phyloP scores from a whole-genome alignment of 1,140 invertebrate genomes.

The Acyrthosiphon pisum region DNA sequence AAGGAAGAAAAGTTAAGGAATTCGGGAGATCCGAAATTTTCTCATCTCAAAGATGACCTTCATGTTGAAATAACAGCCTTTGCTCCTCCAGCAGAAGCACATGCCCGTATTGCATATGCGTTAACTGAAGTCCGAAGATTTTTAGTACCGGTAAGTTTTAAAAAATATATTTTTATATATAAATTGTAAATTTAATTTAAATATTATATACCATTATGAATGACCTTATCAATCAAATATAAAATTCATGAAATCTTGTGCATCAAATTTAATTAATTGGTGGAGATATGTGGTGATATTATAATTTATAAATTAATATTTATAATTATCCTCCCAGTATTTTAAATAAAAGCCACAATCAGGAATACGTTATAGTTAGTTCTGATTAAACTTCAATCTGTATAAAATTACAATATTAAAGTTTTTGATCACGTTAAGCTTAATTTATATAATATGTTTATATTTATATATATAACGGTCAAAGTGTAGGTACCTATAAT shows the following conservation, averaged over 20 bases:
- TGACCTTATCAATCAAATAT: neutral
- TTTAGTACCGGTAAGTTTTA: constrained; percentile 72
- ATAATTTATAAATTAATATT: neutral
- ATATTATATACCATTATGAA: neutral
- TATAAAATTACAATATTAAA: neutral
- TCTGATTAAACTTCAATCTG: neutral
- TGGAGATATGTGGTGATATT: neutral
- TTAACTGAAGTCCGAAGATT: constrained; percentile 79
- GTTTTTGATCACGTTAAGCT: neutral
- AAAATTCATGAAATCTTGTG: neutral
- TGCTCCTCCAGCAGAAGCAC: constrained; percentile 85
- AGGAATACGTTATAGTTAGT: neutral
- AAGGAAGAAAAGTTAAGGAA: constrained; percentile 85
- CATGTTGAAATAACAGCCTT: constrained; percentile 88
- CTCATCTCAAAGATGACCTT: constrained; percentile 86
- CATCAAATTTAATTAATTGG: neutral
- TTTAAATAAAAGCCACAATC: neutral
- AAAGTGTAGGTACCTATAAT: too few relatives aligned
- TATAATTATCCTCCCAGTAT: neutral
- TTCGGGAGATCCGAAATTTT: constrained; percentile 85
- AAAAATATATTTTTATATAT: neutral
- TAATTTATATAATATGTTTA: neutral
- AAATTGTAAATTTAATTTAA: neutral
- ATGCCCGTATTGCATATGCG: constrained; percentile 85
- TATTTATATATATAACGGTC: neutral